These are phyloP conservation scores for Helicolenus hilgendorfi DNA, from an alignment of 2,797 vertebrate genomes.

Conservation along the genomic window DNA sequence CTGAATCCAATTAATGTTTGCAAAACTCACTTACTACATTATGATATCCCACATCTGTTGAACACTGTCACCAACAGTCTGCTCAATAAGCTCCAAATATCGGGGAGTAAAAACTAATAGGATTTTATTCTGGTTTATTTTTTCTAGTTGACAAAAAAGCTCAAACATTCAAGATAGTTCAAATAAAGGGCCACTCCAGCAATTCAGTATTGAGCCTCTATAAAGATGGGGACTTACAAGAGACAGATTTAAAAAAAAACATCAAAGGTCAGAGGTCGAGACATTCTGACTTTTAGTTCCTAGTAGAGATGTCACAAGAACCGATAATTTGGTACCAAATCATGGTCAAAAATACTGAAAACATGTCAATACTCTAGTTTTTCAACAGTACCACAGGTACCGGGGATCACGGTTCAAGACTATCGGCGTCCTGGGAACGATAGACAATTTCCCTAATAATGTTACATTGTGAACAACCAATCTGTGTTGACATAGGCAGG, in stretches of 20 bases:
- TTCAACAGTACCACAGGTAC: too few species aligned
- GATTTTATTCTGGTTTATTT: not conserved
- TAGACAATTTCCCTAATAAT: too few species aligned
- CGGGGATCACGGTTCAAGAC: too few species aligned
- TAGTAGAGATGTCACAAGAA: too few species aligned
- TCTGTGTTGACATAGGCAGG: too few species aligned
- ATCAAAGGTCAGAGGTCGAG: not conserved
- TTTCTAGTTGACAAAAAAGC: not conserved
- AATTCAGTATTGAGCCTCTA: not conserved
- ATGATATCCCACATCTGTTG: not conserved
- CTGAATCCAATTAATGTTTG: not conserved
- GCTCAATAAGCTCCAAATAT: not conserved
- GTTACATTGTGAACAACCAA: too few species aligned
- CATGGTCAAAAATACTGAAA: too few species aligned
- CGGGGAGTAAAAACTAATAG: not conserved
- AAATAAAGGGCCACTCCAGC: not conserved
- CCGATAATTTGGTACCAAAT: rapidly evolving
- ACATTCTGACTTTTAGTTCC: not conserved
- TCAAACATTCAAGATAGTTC: not conserved
- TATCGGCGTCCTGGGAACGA: rapidly evolving
- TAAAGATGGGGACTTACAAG: not conserved
- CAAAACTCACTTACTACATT: not conserved
- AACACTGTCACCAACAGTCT: not conserved
- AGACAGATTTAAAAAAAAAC: not conserved
- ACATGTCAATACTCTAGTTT: too few species aligned